Evolutionary conservation across 2,888 invertebrate species (phyloP).

Genomic region (Sminthurinus aureus): DNA sequence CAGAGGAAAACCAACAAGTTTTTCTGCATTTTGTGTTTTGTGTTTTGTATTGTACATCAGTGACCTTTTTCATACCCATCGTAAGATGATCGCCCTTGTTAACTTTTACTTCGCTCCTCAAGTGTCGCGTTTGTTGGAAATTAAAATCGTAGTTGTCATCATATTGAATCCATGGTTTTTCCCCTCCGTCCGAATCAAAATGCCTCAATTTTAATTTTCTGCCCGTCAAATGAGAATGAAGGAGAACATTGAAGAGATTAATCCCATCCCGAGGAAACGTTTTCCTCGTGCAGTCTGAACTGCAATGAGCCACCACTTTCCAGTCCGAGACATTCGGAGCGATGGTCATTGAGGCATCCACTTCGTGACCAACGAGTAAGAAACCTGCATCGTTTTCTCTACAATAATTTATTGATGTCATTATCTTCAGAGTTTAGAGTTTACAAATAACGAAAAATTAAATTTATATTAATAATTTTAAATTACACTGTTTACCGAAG

Average conservation of each 20-base stretch:
- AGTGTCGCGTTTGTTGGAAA: constrained; percentile 34
- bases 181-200: constrained; percentile 24
- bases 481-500: too few species aligned
- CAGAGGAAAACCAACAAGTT: too few species aligned
- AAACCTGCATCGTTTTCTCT: constrained; percentile 78
- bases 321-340: constrained; percentile 81
- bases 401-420: background rate
- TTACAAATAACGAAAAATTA: too few species aligned
- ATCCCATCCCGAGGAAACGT: constrained; percentile 68
- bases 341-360: constrained; percentile 81
- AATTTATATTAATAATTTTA: too few species aligned
- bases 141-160: constrained; percentile 41
- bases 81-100: constrained; percentile 39
- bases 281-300: constrained; percentile 73
- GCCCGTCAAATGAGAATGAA: constrained; percentile 74
- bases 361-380: constrained; percentile 78
- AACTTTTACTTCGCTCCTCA: constrained; percentile 22
- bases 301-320: constrained; percentile 83
- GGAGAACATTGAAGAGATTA: constrained; percentile 79
- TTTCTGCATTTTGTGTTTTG: too few species aligned
- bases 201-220: constrained; percentile 30
- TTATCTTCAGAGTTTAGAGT: background rate
- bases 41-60: too few species aligned
- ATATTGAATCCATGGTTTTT: constrained; percentile 31
- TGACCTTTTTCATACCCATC: background rate